A percentile compares a stretch with the other conserved stretches of the same genome.
Evolutionary conservation across 2,888 invertebrate genomes (phyloP).

Genomic region (Pandemis heparana): DNA sequence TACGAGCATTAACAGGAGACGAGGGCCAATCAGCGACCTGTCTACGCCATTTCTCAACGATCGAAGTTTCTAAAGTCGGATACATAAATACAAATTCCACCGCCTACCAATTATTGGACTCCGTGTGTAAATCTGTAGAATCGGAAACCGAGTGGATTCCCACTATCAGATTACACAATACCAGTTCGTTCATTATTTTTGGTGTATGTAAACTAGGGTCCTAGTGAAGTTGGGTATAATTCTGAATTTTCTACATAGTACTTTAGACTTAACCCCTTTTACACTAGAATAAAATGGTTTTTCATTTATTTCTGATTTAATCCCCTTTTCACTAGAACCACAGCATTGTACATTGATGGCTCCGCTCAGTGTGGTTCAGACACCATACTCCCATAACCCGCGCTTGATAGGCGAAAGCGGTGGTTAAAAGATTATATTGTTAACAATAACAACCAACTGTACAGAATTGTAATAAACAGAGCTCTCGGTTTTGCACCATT

Average conservation of each 20-base stretch:
- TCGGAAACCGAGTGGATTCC: neutral
- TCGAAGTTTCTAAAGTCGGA: constrained; percentile 8
- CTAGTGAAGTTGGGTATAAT: no score
- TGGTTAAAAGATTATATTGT: neutral
- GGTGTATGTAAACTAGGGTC: neutral
- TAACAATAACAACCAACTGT: neutral
- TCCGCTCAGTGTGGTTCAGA: neutral
- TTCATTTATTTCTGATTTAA: no score
- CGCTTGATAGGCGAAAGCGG: neutral
- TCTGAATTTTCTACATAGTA: no score
- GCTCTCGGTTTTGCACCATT: neutral
- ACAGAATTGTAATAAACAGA: neutral
- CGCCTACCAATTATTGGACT: constrained; percentile 2
- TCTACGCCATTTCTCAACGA: constrained; percentile 5
- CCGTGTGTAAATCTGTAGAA: neutral
- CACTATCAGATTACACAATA: neutral
- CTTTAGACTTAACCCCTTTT: no score
- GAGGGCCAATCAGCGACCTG: constrained; percentile 1
- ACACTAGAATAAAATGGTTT: no score
- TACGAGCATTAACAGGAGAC: neutral
- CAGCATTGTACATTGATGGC: no score
- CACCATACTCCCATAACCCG: neutral
- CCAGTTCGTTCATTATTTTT: neutral
- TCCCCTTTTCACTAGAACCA: no score
- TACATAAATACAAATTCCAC: constrained; percentile 5